Base-by-base conservation (phyloP, 1,140 invertebrate species). In the Geopemphigus sp. region DNA sequence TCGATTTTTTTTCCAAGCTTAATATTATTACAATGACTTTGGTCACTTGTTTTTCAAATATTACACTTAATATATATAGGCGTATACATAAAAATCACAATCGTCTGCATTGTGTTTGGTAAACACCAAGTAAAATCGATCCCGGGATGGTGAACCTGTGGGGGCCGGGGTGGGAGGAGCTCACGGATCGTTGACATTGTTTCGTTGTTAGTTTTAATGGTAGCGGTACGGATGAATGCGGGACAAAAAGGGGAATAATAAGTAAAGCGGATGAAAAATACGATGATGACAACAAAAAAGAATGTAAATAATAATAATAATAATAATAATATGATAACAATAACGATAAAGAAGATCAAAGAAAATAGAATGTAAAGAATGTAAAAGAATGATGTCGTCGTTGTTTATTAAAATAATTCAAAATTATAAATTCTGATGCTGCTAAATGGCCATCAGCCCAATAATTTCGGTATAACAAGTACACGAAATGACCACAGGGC, bases 141-240 rank as follows among this genome's bases (percentile, higher is more conserved):
- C 56, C 32, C 54, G 53, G 70, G 29, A 57, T n/a, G 70, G 47
- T 32, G 53, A 56, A 15, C 26, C 53, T 74, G 53, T 39, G 73
- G 54, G 64, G 73, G 54, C 56, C 32, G n/a, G 39, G 73, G 53
- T 59, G 73, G 73, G 73, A 45, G 70, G 73, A 76, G 73, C 70
- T 56, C 70, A 74, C 73, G 73, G 73, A 61, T 61, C 73, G 39
- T 76, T 76, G 73, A 76, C 73, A 76, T 76, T 61, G 57, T 76
- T 76, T 76, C 22, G 32, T 61, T 47, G 73, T 61, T 47, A 32
- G 73, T 50, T 76, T 76, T 76, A 47, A 76, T 47, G 15, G 56
- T 61, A 11, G 56, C n/a, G 5, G 22, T 17, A 15, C n/a, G 32
- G 56, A 39, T 47, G 15, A 53, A 70, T 5, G 29, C n/a, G 1